Percentiles rank a stretch among this genome's conserved stretches.
phyloP scores from a whole-genome alignment of 1,140 invertebrate species.

The Neoseiulus cucumeris region DNA sequence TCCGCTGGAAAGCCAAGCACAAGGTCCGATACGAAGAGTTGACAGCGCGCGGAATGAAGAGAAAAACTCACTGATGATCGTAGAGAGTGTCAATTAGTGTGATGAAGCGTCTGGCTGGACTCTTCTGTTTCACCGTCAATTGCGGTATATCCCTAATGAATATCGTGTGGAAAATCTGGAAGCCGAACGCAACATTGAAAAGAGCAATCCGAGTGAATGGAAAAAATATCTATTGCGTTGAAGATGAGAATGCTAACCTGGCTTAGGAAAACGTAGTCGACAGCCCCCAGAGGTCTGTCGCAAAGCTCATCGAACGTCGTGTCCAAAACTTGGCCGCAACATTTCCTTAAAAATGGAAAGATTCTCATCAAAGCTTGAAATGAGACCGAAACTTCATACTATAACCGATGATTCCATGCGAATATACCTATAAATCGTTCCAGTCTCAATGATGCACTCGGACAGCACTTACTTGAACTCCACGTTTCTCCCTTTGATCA shows the following conservation, averaged over 20 bases:
- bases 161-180: conserved; percentile 65
- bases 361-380: not conserved
- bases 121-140: conserved; percentile 50
- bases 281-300: conserved; percentile 68
- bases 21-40: too few relatives aligned
- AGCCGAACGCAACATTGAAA: not conserved
- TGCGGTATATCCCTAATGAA: conserved; percentile 73
- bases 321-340: conserved; percentile 77
- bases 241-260: conserved; percentile 29
- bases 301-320: conserved; percentile 76
- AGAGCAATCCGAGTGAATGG: not conserved
- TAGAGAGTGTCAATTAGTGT: conserved; percentile 93
- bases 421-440: too few relatives aligned
- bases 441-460: too few relatives aligned
- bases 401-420: too few relatives aligned
- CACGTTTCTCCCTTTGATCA: conserved; percentile 68
- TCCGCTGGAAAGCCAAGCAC: too few relatives aligned
- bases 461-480: conserved; percentile 40
- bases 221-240: too few relatives aligned
- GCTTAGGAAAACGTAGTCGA: conserved; percentile 75
- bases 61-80: conserved; percentile 46
- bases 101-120: conserved; percentile 78
- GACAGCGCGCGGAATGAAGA: not conserved
- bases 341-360: conserved; percentile 34
- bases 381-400: too few relatives aligned